Evolutionary conservation across 2,113 vertebrate genomes (phyloP), one percentile per base, ranked within the genome.

Genomic region (Aplodontia rufa): DNA sequence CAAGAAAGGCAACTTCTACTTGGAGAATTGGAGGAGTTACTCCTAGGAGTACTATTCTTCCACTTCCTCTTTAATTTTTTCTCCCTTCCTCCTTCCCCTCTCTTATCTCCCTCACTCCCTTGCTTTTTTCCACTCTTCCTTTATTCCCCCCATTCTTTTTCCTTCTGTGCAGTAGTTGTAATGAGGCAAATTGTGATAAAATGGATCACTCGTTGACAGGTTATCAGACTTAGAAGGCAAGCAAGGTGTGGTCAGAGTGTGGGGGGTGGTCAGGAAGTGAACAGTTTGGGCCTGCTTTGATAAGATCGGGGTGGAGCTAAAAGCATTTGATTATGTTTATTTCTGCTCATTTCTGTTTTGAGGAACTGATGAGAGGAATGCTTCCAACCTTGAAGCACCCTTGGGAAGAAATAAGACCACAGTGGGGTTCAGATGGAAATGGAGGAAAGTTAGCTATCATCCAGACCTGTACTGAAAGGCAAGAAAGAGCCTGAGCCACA

Each of bases 301-400:
- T 28, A 10, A 60, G 8, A n/a, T n/a, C n/a, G n/a, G 28, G 14
- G 9, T 11, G 49, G 7, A 11, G 20, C 26, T 42, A 55, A 58
- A 78, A 30, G 32, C n/a, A 47, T 74, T 35, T 28, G 6, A 6
- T 68, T 62, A 32, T 62, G 40, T 89, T 51, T 64, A 55, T 68
- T 62, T 94, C 71, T 58, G 22, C 12, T 78, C 13, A 11, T 89
- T 76, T 94, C 45, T 83, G 30, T 78, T 75, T 80, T 85, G 47
- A 58, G 45, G 80, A 89, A 32, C 45, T 55, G 64, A 51, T 68
- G 17, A 20, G 37, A 60, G 19, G 49, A 69, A 45, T 83, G 28
- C 10, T 66, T 60, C 1, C 55, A n/a, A 62, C 8, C 5, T 62
- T 47, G 60, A 55, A 7, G 35, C 60, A 72, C 24, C 30, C 16